phyloP scores from a whole-genome alignment of 2,888 invertebrate genomes.

The Acrobasis suavella region DNA sequence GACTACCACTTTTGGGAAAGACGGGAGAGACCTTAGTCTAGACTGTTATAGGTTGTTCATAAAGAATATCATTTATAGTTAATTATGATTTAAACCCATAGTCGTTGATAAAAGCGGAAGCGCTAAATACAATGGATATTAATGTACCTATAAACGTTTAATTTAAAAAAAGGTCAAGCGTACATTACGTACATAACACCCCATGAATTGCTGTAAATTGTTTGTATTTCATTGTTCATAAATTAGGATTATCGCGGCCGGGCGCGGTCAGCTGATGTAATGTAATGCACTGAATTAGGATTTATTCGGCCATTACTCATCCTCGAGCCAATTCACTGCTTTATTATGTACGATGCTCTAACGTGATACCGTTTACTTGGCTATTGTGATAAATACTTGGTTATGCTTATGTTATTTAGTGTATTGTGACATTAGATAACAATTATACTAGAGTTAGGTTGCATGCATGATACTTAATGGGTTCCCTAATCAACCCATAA shows the following conservation, averaged over 20 bases:
- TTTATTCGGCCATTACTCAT: slow-evolving; percentile 57
- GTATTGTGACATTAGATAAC: neutral
- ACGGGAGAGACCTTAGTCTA: too few relatives aligned
- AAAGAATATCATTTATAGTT: too few relatives aligned
- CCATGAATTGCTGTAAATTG: slow-evolving; percentile 27
- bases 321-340: slow-evolving; percentile 43
- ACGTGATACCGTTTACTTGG: slow-evolving; percentile 17
- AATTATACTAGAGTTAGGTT: too few relatives aligned
- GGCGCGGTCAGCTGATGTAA: slow-evolving; percentile 40
- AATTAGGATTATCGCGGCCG: slow-evolving; percentile 52
- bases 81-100: too few relatives aligned
- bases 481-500: too few relatives aligned
- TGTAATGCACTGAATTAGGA: slow-evolving; percentile 62
- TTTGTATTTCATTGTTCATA: slow-evolving; percentile 42
- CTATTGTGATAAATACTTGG: neutral
- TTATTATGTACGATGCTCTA: slow-evolving; percentile 46
- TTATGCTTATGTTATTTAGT: neutral
- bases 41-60: too few relatives aligned
- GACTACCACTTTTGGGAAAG: too few relatives aligned
- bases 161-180: slow-evolving; percentile 11
- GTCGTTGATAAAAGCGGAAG: too few relatives aligned
- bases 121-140: neutral
- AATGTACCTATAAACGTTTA: neutral
- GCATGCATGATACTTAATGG: too few relatives aligned
- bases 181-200: slow-evolving; percentile 17